Evolutionary conservation across 2,888 invertebrate species (phyloP).

Genomic region (Daptonema setosum): DNA sequence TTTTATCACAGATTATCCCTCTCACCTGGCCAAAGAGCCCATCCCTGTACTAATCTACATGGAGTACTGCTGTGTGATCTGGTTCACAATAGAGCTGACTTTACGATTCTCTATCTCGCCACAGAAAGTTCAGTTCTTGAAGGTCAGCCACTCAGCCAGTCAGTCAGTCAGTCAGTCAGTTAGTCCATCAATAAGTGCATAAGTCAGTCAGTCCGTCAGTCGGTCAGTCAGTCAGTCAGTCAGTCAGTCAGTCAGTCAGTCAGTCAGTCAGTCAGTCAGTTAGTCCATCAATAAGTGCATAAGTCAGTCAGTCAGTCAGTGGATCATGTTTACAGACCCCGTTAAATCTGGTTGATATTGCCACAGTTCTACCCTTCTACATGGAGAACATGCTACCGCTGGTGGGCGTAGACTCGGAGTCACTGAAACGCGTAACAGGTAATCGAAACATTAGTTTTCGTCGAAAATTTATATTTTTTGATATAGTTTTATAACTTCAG

Average conservation of each 20-base stretch:
- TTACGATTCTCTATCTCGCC: slow-evolving; percentile 18
- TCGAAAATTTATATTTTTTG: neutral
- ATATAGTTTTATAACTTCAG: neutral
- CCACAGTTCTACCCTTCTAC: slow-evolving; percentile 15
- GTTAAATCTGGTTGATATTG: slow-evolving; percentile 21
- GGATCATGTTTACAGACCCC: slow-evolving; percentile 12
- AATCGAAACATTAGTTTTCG: neutral
- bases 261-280: no score
- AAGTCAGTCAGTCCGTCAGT: no score
- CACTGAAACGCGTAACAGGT: neutral
- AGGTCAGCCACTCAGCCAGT: neutral
- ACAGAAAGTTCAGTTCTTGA: slow-evolving; percentile 8
- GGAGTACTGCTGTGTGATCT: slow-evolving; percentile 17
- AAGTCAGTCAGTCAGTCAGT: no score
- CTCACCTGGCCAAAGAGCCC: neutral
- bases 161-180: no score
- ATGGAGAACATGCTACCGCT: slow-evolving; percentile 12
- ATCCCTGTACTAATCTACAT: neutral
- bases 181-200: no score
- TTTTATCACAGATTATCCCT: no score
- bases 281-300: neutral
- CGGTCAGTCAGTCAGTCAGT: no score
- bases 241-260: no score
- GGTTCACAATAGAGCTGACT: slow-evolving; percentile 21
- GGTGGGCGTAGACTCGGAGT: slow-evolving; percentile 11